Percentiles rank a stretch among this genome's conserved stretches.
Conservation (phyloP, 2,797 vertebrate genomes). For the Thalassophryne amazonica region DNA sequence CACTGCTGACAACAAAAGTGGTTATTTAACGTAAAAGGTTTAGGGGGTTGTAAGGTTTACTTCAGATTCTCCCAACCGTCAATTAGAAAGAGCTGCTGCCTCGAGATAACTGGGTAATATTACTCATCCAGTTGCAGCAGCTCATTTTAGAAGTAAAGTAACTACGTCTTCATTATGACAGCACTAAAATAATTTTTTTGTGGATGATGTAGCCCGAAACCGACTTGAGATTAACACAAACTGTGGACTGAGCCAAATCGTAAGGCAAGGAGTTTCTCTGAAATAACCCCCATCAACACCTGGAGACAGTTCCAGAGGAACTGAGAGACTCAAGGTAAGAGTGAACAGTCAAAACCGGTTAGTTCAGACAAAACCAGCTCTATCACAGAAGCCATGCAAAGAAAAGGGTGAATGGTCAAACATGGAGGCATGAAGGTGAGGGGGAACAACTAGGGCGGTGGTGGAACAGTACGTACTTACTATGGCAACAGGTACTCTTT, state of each 20-base stretch:
- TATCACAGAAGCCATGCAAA: slow-evolving; percentile 77
- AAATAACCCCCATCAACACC: slow-evolving; percentile 61
- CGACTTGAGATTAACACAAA: too few relatives aligned
- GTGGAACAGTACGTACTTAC: slow-evolving; percentile 92
- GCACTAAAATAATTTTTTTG: too few relatives aligned
- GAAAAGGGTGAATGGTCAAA: slow-evolving; percentile 45
- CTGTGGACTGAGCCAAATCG: not conserved
- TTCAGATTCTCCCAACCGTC: slow-evolving; percentile 61
- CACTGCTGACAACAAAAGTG: slow-evolving; percentile 40
- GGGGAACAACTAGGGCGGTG: slow-evolving; percentile 35
- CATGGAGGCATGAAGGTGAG: slow-evolving; percentile 56
- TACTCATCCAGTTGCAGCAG: too few relatives aligned
- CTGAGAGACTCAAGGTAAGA: slow-evolving; percentile 8
- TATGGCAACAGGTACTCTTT: slow-evolving; percentile 99
- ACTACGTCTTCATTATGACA: too few relatives aligned
- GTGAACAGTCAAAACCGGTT: slow-evolving; percentile 27
- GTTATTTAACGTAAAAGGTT: slow-evolving; percentile 46
- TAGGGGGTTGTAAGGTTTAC: slow-evolving; percentile 54
- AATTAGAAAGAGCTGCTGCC: too few relatives aligned
- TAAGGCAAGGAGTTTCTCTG: slow-evolving; percentile 44
- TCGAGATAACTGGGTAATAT: too few relatives aligned
- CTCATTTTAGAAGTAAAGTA: too few relatives aligned
- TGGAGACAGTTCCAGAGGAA: slow-evolving; percentile 23
- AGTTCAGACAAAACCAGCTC: slow-evolving; percentile 65
- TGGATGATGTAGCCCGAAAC: too few relatives aligned